phyloP scores from a whole-genome alignment of 2,797 vertebrate species.

The Psittacula echo region DNA sequence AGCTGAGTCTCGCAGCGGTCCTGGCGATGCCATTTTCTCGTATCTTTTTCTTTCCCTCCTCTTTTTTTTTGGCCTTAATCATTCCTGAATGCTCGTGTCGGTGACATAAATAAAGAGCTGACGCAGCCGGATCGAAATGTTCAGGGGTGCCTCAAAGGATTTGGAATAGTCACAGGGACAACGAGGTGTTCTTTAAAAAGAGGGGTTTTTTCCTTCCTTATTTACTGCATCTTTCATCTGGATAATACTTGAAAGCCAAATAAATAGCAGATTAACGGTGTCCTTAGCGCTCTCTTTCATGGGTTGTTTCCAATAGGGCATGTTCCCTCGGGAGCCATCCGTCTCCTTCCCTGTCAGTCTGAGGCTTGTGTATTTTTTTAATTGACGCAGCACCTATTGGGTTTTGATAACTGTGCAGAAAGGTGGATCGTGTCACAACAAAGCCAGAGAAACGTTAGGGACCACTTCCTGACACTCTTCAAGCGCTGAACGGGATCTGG shows the following conservation, averaged over 20 bases:
- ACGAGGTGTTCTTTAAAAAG: not conserved
- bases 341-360: not conserved
- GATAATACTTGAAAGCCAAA: not conserved
- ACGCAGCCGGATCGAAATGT: constrained; percentile 11
- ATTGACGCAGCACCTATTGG: constrained; percentile 31
- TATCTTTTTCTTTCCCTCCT: constrained; percentile 48
- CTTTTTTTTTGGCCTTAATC: not conserved
- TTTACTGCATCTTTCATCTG: not conserved
- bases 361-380: constrained; percentile 1
- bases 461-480: constrained; percentile 20
- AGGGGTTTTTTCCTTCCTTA: not conserved
- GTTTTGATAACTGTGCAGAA: not conserved
- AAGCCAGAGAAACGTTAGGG: constrained; percentile 12
- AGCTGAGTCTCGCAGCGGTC: constrained; percentile 62
- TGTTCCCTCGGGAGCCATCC: not conserved
- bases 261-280: not conserved
- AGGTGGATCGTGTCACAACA: constrained; percentile 13
- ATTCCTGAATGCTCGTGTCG: not conserved
- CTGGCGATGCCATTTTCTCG: constrained; percentile 45
- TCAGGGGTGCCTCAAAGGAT: not conserved
- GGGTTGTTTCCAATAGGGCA: constrained; percentile 2
- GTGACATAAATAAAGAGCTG: constrained; percentile 52
- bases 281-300: not conserved
- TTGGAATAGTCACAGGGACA: not conserved
- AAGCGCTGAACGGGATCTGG: not conserved